Conservation (phyloP, 2,888 invertebrate species). For the Luperina nickerlii region DNA sequence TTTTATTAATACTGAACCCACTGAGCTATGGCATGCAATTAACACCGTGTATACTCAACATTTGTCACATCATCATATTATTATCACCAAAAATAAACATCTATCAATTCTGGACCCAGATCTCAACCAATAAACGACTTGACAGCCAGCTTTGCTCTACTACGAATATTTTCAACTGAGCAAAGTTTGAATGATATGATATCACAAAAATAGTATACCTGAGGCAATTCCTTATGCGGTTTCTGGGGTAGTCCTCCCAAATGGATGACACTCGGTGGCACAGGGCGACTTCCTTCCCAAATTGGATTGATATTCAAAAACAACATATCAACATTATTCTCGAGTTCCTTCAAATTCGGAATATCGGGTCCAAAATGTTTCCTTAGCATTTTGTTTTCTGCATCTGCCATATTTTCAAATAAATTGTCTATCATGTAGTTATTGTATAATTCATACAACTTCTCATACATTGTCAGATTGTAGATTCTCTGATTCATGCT, state of each 20-base stretch:
- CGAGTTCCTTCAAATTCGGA: conserved; percentile 66
- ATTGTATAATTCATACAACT: conserved; percentile 64
- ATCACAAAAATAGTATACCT: conserved; percentile 69
- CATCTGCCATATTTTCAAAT: conserved; percentile 19
- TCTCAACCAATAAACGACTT: not conserved
- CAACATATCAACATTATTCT: conserved; percentile 76
- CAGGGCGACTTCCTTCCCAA: conserved; percentile 77
- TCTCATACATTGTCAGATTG: conserved; percentile 72
- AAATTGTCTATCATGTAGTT: conserved; percentile 47
- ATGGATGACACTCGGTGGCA: conserved; percentile 79
- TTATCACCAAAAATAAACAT: no score
- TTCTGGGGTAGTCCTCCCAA: conserved; percentile 83
- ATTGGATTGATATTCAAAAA: conserved; percentile 82
- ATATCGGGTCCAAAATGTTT: conserved; percentile 67
- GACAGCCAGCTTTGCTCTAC: not conserved
- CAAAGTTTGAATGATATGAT: not conserved
- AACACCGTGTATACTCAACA: no score
- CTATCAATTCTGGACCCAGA: not conserved
- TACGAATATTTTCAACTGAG: not conserved
- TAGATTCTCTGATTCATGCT: conserved; percentile 59
- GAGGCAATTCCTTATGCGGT: conserved; percentile 77
- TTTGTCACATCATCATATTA: no score
- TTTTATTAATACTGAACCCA: not conserved
- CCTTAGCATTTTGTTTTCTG: conserved; percentile 57
- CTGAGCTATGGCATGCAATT: no score